Conservation (phyloP, 2,797 vertebrate genomes). For the Pelodytes ibericus region DNA sequence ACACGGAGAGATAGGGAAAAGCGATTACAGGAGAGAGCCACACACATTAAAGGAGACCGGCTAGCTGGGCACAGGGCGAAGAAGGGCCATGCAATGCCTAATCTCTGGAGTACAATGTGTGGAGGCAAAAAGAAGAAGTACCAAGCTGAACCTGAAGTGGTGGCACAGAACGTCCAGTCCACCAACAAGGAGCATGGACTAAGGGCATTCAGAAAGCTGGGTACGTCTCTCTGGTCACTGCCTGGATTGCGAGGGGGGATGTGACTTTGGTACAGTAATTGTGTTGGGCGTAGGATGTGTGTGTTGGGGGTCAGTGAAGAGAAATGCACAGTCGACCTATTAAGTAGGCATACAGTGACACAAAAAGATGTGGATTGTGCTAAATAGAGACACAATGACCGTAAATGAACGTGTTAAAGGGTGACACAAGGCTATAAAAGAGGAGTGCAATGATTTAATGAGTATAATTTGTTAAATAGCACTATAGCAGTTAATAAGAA, state of each 20-base stretch:
- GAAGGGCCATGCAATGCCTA: constrained; percentile 26
- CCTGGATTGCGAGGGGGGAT: neutral
- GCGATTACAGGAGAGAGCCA: neutral
- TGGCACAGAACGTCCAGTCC: constrained; percentile 32
- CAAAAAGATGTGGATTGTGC: neutral
- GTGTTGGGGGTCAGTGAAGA: neutral
- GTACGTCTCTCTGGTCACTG: constrained; percentile 24
- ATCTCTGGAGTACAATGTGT: constrained; percentile 36
- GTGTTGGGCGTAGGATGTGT: neutral
- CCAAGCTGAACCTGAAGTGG: constrained; percentile 31
- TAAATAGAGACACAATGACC: too few species aligned
- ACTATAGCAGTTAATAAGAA: too few species aligned
- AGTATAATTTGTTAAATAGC: too few species aligned
- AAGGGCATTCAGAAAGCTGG: constrained; percentile 43
- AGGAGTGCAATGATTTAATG: too few species aligned
- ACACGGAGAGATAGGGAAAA: neutral
- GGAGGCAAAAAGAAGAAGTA: constrained; percentile 20
- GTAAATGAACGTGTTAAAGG: too few species aligned
- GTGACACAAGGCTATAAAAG: too few species aligned
- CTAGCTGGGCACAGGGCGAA: constrained; percentile 1
- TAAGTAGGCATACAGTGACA: neutral
- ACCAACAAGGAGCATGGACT: constrained; percentile 34
- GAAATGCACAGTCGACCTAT: neutral
- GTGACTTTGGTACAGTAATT: neutral
- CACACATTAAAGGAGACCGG: neutral